Percentiles rank a stretch among this genome's conserved stretches.
phyloP scores from a whole-genome alignment of 2,113 vertebrate genomes.

The Nibea coibor region DNA sequence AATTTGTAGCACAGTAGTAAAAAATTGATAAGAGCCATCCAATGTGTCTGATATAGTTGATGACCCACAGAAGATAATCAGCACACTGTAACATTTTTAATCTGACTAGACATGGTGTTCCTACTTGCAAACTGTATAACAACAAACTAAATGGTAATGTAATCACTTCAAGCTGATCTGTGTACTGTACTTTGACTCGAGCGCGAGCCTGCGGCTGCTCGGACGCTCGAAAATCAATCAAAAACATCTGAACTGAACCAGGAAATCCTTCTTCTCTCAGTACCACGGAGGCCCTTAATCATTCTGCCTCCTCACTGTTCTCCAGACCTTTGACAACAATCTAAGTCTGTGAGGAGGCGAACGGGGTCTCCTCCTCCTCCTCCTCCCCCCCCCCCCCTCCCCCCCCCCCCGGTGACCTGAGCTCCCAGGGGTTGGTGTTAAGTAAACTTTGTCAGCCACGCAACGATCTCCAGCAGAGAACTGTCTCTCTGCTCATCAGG shows the following conservation, averaged over 20 bases:
- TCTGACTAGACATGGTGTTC: not conserved
- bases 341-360: conserved; percentile 20
- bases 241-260: not conserved
- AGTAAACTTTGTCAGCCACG: conserved; percentile 76
- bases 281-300: conserved; percentile 5
- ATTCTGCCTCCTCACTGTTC: conserved; percentile 20
- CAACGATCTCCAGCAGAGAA: conserved; percentile 74
- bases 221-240: not conserved
- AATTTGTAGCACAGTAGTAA: not conserved
- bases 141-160: not conserved
- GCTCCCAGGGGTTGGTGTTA: conserved; percentile 73
- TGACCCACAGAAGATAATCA: not conserved
- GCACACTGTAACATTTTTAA: not conserved
- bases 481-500: conserved; percentile 72
- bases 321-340: conserved; percentile 38
- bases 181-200: not conserved
- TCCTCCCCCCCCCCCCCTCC: conserved; percentile 3
- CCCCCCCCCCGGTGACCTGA: conserved; percentile 54
- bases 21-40: not conserved
- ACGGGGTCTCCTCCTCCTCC: conserved; percentile 16
- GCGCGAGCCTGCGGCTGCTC: not conserved
- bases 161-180: not conserved
- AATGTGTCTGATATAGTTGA: not conserved
- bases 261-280: not conserved
- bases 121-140: not conserved